Base-by-base conservation (phyloP, 1,140 invertebrate species). In the Cyphomyrmex costatus region DNA sequence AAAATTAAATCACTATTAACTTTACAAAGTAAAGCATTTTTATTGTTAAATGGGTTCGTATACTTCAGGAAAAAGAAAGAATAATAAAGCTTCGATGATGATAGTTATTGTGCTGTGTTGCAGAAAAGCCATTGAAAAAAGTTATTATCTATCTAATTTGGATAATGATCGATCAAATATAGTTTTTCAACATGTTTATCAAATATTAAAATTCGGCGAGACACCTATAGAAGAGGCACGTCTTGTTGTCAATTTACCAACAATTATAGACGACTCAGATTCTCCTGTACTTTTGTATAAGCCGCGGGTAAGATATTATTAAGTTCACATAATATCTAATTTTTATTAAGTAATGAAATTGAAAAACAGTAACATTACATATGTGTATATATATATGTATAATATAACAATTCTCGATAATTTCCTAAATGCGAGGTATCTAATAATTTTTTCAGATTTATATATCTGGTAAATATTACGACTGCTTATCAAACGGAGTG, bases 81-180 rank as follows among this genome's bases (percentile, higher is more conserved):
- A 49, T 7, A 10, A 10, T 2, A 8, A 85, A 1, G 27, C 1
- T 53, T 74, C 0, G 24, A 46, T 0, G 24, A 27, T 51, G n/a
- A 61, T 5, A 73, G 24, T 10, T n/a, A n/a, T n/a, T 49, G 63
- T 49, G 63, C 56, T 61, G 24, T 91, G 33, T 92, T 92, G 60
- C 79, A 94, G 93, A 16, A 94, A 95, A 92, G 91, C 93, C 21
- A 88, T 92, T 16, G 91, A 94, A 68, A 91, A 94, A 61, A 92
- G 71, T 60, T 95, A 93, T 60, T 92, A 93, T 36, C 86, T 92
- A 21, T 58, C 65, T 7, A 61, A 68, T 6, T 66, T 61, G 10
- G 51, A 77, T 16, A 33, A 88, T 8, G 71, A 73, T 53, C 80
- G 46, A 74, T 53, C 53, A 0, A 91, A 91, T 61, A 61, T 93